Base-by-base conservation (phyloP, 1,140 invertebrate species). In the Ptiloglossa arizonensis region DNA sequence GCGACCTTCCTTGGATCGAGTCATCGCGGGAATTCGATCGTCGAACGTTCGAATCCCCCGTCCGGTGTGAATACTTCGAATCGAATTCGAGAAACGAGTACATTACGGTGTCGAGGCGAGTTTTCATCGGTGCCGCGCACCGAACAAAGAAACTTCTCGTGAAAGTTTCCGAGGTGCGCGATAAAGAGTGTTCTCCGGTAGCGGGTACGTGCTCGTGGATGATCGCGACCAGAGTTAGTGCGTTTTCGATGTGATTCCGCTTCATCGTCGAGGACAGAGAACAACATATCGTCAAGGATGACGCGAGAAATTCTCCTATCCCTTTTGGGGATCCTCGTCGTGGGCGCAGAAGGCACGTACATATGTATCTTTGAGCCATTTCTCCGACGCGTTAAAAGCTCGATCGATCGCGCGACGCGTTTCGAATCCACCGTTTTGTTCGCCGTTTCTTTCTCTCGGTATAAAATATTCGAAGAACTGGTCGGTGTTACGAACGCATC, bases 321-420 rank as follows among this genome's bases (percentile, higher is more conserved):
- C 83, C 84, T 90, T 69, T 84, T 87, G 84, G 88, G 80, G 81
- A 83, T 87, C 78, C 82, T 87, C 82, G 68, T 86, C 48, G 82
- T 75, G 79, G 84, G 75, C 75, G 87, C 83, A 56, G 87, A 90
- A 85, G 89, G 89, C 87, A 86, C 54, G 86, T n/a, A n/a, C n/a
- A n/a, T n/a, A n/a, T n/a, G n/a, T 84, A 80, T 62, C 11, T 66
- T 19, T 29, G 6, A 32, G 6, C 19, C 13, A 38, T n/a, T 35
- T 38, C 13, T 13, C 19, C 50, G n/a, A 1, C 27, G 24, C 54
- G 32, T 17, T 22, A 6, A 41, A 8, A 15, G n/a, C n/a, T n/a
- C n/a, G 9, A 52, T 9, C 24, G 3, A 13, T 35, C 46, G 57
- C 27, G 22, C 59, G 19, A 24, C 32, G 8, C 57, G 57, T 38